Conservation (phyloP, 2,113 vertebrate species). For the Scomber japonicus region DNA sequence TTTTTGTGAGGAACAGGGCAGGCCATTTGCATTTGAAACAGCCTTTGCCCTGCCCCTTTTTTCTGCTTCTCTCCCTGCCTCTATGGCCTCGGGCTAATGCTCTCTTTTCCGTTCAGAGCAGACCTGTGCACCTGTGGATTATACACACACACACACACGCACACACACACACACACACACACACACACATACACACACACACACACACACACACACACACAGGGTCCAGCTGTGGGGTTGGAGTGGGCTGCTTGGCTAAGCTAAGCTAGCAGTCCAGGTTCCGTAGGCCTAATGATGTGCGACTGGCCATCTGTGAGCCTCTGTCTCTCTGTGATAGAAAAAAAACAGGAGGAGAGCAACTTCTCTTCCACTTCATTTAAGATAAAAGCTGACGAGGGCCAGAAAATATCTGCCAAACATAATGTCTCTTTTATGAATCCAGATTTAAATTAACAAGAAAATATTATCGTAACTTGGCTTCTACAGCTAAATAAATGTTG, state of each 20-base stretch:
- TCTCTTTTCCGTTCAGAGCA: slow-evolving; percentile 74
- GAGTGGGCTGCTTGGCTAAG: slow-evolving; percentile 54
- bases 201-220: slow-evolving; percentile 39
- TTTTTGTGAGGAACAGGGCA: slow-evolving; percentile 74
- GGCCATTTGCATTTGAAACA: slow-evolving; percentile 87
- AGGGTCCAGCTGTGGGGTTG: slow-evolving; percentile 69
- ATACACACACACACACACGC: slow-evolving; percentile 42
- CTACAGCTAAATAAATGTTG: not conserved
- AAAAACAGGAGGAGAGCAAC: slow-evolving; percentile 44
- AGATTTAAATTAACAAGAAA: slow-evolving; percentile 5
- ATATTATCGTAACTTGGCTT: not conserved
- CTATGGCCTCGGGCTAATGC: slow-evolving; percentile 81
- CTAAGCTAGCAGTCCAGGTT: slow-evolving; percentile 51
- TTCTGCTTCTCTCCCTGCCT: slow-evolving; percentile 69
- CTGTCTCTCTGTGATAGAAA: slow-evolving; percentile 46
- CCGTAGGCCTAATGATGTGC: slow-evolving; percentile 75
- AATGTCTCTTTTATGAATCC: slow-evolving; percentile 16
- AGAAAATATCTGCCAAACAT: slow-evolving; percentile 36
- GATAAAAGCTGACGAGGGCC: slow-evolving; percentile 44
- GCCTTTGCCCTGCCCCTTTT: slow-evolving; percentile 64
- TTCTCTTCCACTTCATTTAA: slow-evolving; percentile 65
- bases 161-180: slow-evolving; percentile 37
- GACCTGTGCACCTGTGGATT: slow-evolving; percentile 84
- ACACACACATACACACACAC: slow-evolving; percentile 25
- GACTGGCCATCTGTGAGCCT: slow-evolving; percentile 77